phyloP scores from a whole-genome alignment of 2,888 invertebrate genomes.

The Monochamus alternatus region DNA sequence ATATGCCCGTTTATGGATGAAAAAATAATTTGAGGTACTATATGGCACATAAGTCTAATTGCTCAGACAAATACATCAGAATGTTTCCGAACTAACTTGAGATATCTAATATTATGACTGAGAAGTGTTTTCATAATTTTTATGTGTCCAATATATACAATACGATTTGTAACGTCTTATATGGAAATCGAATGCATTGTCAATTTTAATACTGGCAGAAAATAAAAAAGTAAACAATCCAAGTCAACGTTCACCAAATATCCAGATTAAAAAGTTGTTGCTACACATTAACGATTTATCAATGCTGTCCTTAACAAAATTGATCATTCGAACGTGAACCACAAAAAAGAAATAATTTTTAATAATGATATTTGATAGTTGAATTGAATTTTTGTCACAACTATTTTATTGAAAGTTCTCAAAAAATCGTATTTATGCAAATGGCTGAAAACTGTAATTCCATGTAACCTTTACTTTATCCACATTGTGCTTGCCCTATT shows the following conservation, averaged over 20 bases:
- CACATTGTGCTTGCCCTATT: too few species aligned
- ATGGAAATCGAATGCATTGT: not conserved
- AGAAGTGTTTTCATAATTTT: not conserved
- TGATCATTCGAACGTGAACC: too few species aligned
- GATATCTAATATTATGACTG: not conserved
- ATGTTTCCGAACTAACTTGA: slow-evolving; percentile 4
- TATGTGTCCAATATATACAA: not conserved
- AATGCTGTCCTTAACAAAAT: too few species aligned
- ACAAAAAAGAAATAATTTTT: not conserved
- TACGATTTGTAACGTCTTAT: not conserved
- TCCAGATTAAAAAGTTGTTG: not conserved
- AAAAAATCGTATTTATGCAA: not conserved
- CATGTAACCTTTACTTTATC: too few species aligned
- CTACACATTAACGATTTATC: not conserved
- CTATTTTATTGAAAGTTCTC: not conserved
- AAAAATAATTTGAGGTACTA: not conserved
- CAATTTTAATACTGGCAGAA: not conserved
- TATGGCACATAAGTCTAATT: slow-evolving; percentile 1
- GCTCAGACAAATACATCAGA: not conserved
- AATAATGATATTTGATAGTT: not conserved
- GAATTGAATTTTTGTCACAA: not conserved
- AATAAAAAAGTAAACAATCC: not conserved
- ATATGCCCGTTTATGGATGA: not conserved
- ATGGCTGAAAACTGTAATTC: not conserved
- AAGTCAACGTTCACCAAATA: not conserved